A percentile compares a stretch with the other conserved stretches of the same genome.
These are phyloP conservation scores for Cheilosia grossa DNA, from an alignment of 2,888 invertebrate genomes.

Conservation along the genomic window DNA sequence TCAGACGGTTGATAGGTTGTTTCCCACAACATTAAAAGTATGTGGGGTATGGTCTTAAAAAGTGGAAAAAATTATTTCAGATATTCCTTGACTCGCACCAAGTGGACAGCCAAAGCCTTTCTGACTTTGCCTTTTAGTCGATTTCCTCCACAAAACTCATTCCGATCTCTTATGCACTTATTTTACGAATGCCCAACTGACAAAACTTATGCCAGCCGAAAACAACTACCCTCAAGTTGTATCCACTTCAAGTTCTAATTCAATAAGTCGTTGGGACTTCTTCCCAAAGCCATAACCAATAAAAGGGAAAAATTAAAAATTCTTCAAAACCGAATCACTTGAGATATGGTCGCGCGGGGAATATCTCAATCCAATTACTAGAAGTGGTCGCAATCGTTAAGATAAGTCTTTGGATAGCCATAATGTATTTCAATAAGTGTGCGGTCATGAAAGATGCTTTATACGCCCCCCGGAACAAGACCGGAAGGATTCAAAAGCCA, in stretches of 20 bases:
- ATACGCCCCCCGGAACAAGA: constrained; percentile 10
- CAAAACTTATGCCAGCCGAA: not conserved
- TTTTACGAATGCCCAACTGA: no score
- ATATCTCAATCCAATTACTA: constrained; percentile 58
- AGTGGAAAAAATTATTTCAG: no score
- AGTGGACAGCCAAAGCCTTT: no score
- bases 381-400: constrained; percentile 66
- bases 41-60: no score
- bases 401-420: constrained; percentile 49
- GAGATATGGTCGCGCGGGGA: constrained; percentile 31
- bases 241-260: constrained; percentile 24
- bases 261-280: constrained; percentile 16
- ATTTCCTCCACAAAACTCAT: not conserved
- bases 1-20: no score
- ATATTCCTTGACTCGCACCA: no score
- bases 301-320: constrained; percentile 45
- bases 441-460: not conserved
- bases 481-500: not conserved
- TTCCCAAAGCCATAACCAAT: constrained; percentile 26
- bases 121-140: no score
- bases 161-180: no score
- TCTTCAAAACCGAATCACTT: constrained; percentile 45
- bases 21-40: no score
- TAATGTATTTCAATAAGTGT: constrained; percentile 29
- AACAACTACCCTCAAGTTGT: constrained; percentile 6